phyloP scores from a whole-genome alignment of 2,888 invertebrate species.

The Cybosia mesomella region DNA sequence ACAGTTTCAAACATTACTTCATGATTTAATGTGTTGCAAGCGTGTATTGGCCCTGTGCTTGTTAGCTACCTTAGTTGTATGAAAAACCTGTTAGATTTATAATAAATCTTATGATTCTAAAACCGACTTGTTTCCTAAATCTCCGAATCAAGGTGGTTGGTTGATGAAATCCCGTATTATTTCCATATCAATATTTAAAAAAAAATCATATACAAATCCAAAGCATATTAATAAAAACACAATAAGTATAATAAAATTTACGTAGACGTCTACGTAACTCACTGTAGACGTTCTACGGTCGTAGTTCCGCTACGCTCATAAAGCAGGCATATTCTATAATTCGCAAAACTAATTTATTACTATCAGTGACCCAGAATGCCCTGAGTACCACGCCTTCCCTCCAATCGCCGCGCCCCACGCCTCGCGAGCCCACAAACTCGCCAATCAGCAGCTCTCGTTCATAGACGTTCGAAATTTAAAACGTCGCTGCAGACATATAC shows the following conservation, averaged over 20 bases:
- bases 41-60: too few species aligned
- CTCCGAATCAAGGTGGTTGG: background rate
- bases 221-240: slow-evolving; percentile 22
- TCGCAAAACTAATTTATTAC: slow-evolving; percentile 73
- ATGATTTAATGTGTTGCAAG: too few species aligned
- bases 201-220: background rate
- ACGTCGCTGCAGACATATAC: slow-evolving; percentile 68
- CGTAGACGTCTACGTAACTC: slow-evolving; percentile 37
- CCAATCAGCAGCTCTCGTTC: slow-evolving; percentile 79
- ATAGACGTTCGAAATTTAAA: slow-evolving; percentile 73
- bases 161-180: too few species aligned
- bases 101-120: background rate
- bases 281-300: slow-evolving; percentile 65
- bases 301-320: slow-evolving; percentile 67
- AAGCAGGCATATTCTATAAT: slow-evolving; percentile 68
- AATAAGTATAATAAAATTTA: slow-evolving; percentile 30
- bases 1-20: too few species aligned
- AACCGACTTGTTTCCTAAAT: background rate
- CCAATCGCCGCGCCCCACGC: slow-evolving; percentile 75
- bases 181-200: background rate
- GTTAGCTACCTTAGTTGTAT: too few species aligned
- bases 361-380: slow-evolving; percentile 67
- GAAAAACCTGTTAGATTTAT: too few species aligned
- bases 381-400: slow-evolving; percentile 77
- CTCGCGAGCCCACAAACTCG: slow-evolving; percentile 70